Evolutionary conservation across 2,888 invertebrate species (phyloP).

Genomic region (Odontothrips loti): DNA sequence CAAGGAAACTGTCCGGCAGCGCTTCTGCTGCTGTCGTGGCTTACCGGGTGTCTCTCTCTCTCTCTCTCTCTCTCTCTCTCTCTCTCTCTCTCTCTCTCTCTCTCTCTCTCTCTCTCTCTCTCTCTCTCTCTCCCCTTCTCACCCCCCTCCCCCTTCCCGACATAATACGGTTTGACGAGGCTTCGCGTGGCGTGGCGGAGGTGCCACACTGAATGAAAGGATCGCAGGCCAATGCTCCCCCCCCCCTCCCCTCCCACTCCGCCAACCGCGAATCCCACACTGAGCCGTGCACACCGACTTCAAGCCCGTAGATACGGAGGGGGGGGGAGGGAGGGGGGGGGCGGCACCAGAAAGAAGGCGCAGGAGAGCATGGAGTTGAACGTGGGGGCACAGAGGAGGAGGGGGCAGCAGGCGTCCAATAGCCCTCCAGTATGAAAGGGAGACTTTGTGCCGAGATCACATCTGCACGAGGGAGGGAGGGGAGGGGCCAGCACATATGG

Average conservation of each 20-base stretch:
- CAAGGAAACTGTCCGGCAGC: no score
- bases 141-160: background rate
- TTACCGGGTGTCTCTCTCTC: no score
- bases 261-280: background rate
- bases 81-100: no score
- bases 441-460: constrained; percentile 13
- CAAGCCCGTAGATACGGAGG: background rate
- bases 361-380: no score
- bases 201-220: constrained; percentile 19
- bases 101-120: no score
- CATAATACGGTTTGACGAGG: constrained; percentile 4
- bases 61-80: no score
- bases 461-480: background rate
- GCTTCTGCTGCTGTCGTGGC: no score
- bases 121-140: no score
- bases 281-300: constrained; percentile 15
- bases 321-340: background rate
- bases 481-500: background rate
- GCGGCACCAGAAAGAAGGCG: background rate
- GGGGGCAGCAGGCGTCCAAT: constrained; percentile 12
- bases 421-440: constrained; percentile 22
- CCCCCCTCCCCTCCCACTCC: no score
- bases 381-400: background rate
- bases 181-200: background rate
- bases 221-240: background rate